Evolutionary conservation across 1,140 invertebrate species (phyloP).

Genomic region (Drosophila pallidifrons): DNA sequence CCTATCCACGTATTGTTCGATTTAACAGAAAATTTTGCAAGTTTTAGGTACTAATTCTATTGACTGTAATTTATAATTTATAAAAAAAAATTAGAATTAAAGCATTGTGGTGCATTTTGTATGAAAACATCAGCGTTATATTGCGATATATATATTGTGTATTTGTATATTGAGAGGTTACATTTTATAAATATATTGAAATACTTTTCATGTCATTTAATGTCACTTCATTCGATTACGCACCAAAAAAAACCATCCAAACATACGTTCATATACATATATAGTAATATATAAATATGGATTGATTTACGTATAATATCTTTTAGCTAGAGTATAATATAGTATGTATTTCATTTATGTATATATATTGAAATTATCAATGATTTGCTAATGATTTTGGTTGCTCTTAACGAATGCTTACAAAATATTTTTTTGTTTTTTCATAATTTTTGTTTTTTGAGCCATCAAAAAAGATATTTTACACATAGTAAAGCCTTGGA

Average conservation of each 20-base stretch:
- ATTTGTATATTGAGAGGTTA: slow-evolving; percentile 49
- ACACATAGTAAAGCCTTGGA: slow-evolving; percentile 60
- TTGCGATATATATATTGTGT: slow-evolving; percentile 34
- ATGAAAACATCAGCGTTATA: slow-evolving; percentile 55
- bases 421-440: slow-evolving; percentile 39
- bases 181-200: slow-evolving; percentile 54
- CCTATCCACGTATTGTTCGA: slow-evolving; percentile 40
- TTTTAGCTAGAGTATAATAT: slow-evolving; percentile 39
- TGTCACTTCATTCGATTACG: slow-evolving; percentile 33
- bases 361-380: slow-evolving; percentile 35
- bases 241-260: slow-evolving; percentile 40
- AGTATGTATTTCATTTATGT: slow-evolving; percentile 8
- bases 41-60: slow-evolving; percentile 40
- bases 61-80: slow-evolving; percentile 8
- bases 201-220: slow-evolving; percentile 49
- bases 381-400: slow-evolving; percentile 42
- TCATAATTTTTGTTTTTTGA: slow-evolving; percentile 20
- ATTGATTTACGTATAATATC: slow-evolving; percentile 53
- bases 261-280: slow-evolving; percentile 46
- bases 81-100: slow-evolving; percentile 44
- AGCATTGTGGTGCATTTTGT: slow-evolving; percentile 36
- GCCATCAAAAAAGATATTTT: slow-evolving; percentile 45
- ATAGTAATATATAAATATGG: slow-evolving; percentile 44
- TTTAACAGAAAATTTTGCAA: slow-evolving; percentile 51
- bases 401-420: slow-evolving; percentile 44